Conservation (phyloP, 2,888 invertebrate genomes). For the Andrena bicolor region DNA sequence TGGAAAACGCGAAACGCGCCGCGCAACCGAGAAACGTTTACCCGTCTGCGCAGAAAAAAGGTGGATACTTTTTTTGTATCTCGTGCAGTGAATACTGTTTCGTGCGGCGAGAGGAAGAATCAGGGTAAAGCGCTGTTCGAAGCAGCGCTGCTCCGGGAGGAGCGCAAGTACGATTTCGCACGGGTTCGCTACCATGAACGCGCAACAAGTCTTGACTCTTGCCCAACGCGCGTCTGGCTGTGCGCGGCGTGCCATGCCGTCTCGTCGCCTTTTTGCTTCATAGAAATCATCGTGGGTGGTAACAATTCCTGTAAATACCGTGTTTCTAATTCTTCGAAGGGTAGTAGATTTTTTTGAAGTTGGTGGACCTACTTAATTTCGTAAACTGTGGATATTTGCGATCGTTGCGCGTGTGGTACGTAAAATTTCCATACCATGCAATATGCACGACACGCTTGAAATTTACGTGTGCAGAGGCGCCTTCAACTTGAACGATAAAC, state of each 20-base stretch:
- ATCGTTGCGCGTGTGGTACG: not conserved
- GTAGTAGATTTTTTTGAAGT: not conserved
- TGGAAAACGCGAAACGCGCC: not conserved
- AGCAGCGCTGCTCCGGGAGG: not conserved
- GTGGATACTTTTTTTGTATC: not conserved
- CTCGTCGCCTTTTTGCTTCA: not conserved
- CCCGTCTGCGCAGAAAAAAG: not conserved
- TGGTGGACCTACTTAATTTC: not conserved
- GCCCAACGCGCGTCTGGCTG: conserved; percentile 15
- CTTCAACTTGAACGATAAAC: not conserved
- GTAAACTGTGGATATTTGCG: not conserved
- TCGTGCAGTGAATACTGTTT: not conserved
- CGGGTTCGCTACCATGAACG: conserved; percentile 11
- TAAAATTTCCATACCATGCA: not conserved
- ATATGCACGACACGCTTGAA: not conserved
- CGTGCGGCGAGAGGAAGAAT: not conserved
- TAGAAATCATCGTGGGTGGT: not conserved
- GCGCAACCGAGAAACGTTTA: not conserved
- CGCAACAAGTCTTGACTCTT: conserved; percentile 56
- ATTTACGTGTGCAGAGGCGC: not conserved
- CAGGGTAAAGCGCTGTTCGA: conserved; percentile 14
- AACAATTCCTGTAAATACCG: not conserved
- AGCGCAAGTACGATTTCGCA: conserved; percentile 17
- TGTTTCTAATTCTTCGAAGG: not conserved
- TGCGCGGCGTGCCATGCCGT: not conserved